A percentile compares a stretch with the other conserved stretches of the same genome.
Evolutionary conservation across 2,888 invertebrate species (phyloP).

Genomic region (Elgonia sp.): DNA sequence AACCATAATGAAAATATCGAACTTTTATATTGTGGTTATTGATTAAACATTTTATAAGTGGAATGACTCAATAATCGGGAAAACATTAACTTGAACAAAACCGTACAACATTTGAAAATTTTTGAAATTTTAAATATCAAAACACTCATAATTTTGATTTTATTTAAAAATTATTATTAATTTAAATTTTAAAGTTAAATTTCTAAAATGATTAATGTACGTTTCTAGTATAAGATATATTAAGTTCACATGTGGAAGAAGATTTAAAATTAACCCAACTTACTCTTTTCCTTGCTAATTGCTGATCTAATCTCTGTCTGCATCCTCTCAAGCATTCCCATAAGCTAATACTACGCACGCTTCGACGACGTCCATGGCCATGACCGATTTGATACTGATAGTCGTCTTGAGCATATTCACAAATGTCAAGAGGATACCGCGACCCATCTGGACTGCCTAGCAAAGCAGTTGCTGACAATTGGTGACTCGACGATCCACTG

Average conservation of each 20-base stretch:
- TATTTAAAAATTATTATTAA: too few species aligned
- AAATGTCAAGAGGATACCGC: conserved; percentile 92
- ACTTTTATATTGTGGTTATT: background rate
- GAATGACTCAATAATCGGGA: too few species aligned
- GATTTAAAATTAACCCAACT: conserved; percentile 74
- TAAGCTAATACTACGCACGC: conserved; percentile 87
- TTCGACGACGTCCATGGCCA: conserved; percentile 86
- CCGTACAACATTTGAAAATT: background rate
- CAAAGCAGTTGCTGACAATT: conserved; percentile 94
- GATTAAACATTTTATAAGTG: background rate
- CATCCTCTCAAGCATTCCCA: conserved; percentile 94
- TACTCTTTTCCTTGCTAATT: conserved; percentile 94
- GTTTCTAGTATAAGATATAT: too few species aligned
- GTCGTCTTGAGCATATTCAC: conserved; percentile 90
- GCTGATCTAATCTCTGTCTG: conserved; percentile 92
- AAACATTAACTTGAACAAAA: too few species aligned
- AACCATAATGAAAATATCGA: background rate
- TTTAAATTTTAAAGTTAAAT: background rate
- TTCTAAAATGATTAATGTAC: too few species aligned
- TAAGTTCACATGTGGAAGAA: background rate
- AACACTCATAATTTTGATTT: too few species aligned
- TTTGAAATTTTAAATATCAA: too few species aligned
- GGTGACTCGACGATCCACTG: conserved; percentile 93
- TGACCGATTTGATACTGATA: conserved; percentile 86
- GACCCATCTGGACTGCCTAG: conserved; percentile 94